A percentile compares a stretch with the other conserved stretches of the same genome.
Conservation (phyloP, 2,113 vertebrate genomes). For the Trinectes maculatus region DNA sequence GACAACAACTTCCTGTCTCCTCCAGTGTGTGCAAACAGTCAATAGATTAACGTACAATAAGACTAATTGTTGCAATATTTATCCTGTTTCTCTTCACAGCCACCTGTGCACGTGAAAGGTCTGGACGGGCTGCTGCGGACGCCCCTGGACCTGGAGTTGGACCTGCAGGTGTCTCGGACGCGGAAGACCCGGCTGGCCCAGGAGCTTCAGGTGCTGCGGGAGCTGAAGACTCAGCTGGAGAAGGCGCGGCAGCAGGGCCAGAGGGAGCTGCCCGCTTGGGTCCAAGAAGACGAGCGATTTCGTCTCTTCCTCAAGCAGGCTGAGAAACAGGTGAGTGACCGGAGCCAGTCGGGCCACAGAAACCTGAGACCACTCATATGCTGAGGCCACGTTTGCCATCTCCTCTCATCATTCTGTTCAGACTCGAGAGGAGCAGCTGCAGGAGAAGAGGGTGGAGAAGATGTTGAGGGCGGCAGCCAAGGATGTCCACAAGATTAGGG, state of each 20-base stretch:
- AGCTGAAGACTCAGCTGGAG: constrained; percentile 92
- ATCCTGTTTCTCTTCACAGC: constrained; percentile 66
- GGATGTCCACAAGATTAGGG: constrained; percentile 93
- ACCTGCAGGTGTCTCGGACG: constrained; percentile 93
- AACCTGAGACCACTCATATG: not conserved
- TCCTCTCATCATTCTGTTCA: constrained; percentile 50
- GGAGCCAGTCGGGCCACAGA: not conserved
- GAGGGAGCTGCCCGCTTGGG: constrained; percentile 86
- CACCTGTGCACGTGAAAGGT: constrained; percentile 74
- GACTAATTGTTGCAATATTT: constrained; percentile 10
- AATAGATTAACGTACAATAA: too few relatives aligned
- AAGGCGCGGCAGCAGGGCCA: constrained; percentile 88
- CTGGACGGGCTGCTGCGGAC: constrained; percentile 90
- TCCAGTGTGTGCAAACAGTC: too few relatives aligned
- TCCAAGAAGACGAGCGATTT: constrained; percentile 92
- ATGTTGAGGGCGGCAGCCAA: constrained; percentile 96
- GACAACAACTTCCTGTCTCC: too few relatives aligned
- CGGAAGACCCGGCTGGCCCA: constrained; percentile 89
- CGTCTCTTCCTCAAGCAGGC: constrained; percentile 88
- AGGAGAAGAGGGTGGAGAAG: constrained; percentile 90
- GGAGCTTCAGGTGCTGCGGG: constrained; percentile 89
- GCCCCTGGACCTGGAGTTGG: constrained; percentile 93
- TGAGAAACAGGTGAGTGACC: constrained; percentile 87
- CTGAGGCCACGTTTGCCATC: not conserved
- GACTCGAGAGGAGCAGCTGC: constrained; percentile 87